Base-by-base conservation (phyloP, 2,113 vertebrate genomes). In the Chunga burmeisteri region DNA sequence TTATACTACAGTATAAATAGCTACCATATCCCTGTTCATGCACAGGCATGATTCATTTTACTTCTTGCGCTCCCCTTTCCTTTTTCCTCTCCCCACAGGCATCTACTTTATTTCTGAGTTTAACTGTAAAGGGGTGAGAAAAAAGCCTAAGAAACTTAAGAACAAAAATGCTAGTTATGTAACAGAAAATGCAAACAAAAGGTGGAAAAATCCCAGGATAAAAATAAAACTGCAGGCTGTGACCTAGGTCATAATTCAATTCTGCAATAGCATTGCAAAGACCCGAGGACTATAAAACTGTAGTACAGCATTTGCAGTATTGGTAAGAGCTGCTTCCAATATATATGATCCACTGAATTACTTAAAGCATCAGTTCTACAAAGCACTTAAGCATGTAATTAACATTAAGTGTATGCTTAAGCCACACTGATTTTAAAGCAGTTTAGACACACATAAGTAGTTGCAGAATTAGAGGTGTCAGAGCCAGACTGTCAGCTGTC, bases 181-280 rank as follows among this genome's bases (percentile, higher is more conserved):
- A 96, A 95, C 58, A 80, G 36, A 91, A 97, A 94, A 95, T 6
- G 30, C 62, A 92, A 88, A 89, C 40, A 89, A 89, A 88, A 91
- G 6, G 53, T 58, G 74, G 40, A 61, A 94, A 95, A 93, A 65
- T 49, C 62, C 49, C 56, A 70, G 20, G 44, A 79, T 81, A 66
- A 81, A 86, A 81, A 91, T 81, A 91, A 82, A 94, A 72, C 36
- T 19, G 19, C 56, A 75, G 70, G 34, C 56, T 87, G 66, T 74
- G 44, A 67, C 40, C 52, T 70, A 36, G 49, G 73, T 72, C 84
- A 66, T 71, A 89, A 81, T 46, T 87, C 44, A 68, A 5, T 65
- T 65, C 47, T 3, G 0, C 72, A 88, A 30, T 1, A 46, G 8
- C 26, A 70, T 13, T 71, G 47, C 70, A 71, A 90, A 88, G 42